Conservation (phyloP, 1,140 invertebrate species). For the Drosophila bifasciata region DNA sequence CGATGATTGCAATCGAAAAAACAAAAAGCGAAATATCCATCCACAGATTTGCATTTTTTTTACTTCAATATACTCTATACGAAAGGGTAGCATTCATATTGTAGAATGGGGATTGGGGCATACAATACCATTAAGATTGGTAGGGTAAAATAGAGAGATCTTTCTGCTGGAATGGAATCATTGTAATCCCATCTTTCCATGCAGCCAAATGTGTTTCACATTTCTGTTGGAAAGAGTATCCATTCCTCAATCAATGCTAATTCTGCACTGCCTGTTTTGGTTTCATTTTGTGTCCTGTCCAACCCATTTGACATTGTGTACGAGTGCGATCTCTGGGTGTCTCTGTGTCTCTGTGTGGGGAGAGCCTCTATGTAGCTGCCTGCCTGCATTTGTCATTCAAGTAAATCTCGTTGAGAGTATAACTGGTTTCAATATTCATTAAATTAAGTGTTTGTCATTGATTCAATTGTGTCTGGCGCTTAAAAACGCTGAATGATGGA, state of each 20-base stretch:
- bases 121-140: too few relatives aligned
- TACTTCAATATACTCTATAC: slow-evolving; percentile 18
- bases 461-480: slow-evolving; percentile 31
- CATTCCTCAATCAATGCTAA: neutral
- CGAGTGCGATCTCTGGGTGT: slow-evolving; percentile 1
- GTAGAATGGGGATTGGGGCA: too few relatives aligned
- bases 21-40: slow-evolving; percentile 5
- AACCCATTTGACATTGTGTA: slow-evolving; percentile 16
- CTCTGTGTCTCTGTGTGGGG: too few relatives aligned
- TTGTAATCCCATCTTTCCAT: too few relatives aligned
- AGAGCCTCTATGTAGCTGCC: slow-evolving; percentile 1
- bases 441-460: slow-evolving; percentile 45
- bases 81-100: too few relatives aligned
- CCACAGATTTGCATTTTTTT: slow-evolving; percentile 22
- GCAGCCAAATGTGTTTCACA: too few relatives aligned
- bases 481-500: slow-evolving; percentile 41
- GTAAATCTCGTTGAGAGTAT: slow-evolving; percentile 50
- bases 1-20: slow-evolving; percentile 52
- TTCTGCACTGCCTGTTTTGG: slow-evolving; percentile 5
- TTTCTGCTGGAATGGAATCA: too few relatives aligned
- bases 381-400: slow-evolving; percentile 32
- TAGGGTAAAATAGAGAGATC: too few relatives aligned
- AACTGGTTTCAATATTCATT: slow-evolving; percentile 50
- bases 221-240: neutral
- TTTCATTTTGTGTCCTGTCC: slow-evolving; percentile 26